Evolutionary conservation across 2,888 invertebrate genomes (phyloP), one percentile per base, ranked within the genome.

Genomic region (Spodoptera littoralis): DNA sequence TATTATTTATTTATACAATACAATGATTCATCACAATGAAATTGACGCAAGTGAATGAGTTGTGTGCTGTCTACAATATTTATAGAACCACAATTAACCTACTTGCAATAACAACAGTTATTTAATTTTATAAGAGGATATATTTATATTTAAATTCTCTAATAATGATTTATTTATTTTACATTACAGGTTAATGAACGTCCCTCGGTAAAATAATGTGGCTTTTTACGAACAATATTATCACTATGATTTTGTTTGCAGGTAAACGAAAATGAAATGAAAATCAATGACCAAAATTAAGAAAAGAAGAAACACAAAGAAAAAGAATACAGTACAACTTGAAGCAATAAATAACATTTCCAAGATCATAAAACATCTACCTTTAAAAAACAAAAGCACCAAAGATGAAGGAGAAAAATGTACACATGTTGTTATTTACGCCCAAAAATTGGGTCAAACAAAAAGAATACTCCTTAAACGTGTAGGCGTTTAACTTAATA

Each of bases 381-480:
- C 36, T 9, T 36, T 46, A 66, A 51, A 18, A 44, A 59, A 36
- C 27, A 30, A 50, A 55, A 51, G 27, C n/a, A n/a, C 30, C 12
- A 22, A 46, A 61, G 24, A 56, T 59, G 59, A 67, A 51, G 8
- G 30, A 44, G 11, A 51, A 49, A 22, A 53, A 55, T 30, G 13
- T n/a, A 53, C 47, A 52, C 13, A 45, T 11, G 36, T 54, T 18
- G 18, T 18, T 63, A 56, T 70, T 64, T 64, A 70, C 43, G 36
- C 36, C 13, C 13, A 45, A 57, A 76, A 66, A 48, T 27, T 64
- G 24, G 76, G 70, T 66, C 62, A 64, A 48, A 12, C n/a, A 8
- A 27, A 24, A 24, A 27, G 27, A 6, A n/a, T 45, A 61, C 27
- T 50, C 13, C 41, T 44, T 13, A 42, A 13, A 46, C 41, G 45